phyloP scores from a whole-genome alignment of 2,888 invertebrate genomes.

The Acanthosepion lycidas region DNA sequence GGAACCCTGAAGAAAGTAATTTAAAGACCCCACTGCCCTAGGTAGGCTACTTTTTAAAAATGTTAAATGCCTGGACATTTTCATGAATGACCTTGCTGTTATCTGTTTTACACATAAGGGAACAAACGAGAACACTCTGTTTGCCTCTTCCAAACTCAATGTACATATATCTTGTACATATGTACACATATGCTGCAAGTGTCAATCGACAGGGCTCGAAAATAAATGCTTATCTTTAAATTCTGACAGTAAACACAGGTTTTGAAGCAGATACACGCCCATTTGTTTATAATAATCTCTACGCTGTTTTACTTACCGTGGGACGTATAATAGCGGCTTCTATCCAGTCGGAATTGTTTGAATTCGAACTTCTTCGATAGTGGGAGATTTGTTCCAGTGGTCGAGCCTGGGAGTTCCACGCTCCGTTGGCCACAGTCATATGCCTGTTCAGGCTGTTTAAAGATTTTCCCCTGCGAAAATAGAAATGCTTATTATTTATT shows the following conservation, averaged over 20 bases:
- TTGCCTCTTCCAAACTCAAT: background rate
- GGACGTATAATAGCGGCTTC: conserved; percentile 11
- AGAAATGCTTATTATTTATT: background rate
- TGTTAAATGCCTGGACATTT: no score
- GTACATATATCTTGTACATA: background rate
- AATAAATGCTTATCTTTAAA: background rate
- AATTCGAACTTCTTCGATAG: background rate
- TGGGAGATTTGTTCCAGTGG: background rate
- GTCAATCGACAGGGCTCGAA: background rate
- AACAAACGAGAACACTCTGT: no score
- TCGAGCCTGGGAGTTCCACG: background rate
- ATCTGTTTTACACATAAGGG: no score
- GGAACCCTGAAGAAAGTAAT: no score
- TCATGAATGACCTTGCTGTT: no score
- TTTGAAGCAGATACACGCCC: background rate
- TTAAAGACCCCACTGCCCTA: no score
- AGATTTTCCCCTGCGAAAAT: background rate
- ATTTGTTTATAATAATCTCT: background rate
- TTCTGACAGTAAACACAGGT: background rate
- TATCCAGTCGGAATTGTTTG: background rate
- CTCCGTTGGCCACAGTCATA: background rate
- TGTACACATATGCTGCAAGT: background rate
- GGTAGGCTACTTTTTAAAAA: no score
- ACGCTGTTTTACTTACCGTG: background rate
- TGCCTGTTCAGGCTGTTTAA: background rate